Percentiles rank a stretch among this genome's conserved stretches.
phyloP scores from a whole-genome alignment of 2,113 vertebrate species.

The Sander lucioperca region DNA sequence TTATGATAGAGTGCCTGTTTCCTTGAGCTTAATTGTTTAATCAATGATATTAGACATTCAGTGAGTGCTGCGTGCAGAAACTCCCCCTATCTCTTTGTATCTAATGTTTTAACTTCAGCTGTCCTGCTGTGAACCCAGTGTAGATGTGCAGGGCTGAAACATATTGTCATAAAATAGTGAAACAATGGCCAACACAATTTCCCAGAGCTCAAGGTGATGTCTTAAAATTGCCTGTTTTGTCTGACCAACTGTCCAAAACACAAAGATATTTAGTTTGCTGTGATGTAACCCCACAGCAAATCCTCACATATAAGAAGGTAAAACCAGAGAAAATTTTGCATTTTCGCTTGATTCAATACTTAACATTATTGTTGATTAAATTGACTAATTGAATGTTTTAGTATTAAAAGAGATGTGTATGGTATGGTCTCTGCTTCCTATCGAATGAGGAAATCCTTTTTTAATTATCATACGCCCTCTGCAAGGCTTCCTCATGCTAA shows the following conservation, averaged over 20 bases:
- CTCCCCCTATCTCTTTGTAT: not conserved
- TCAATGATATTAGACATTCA: constrained; percentile 2
- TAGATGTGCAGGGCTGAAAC: not conserved
- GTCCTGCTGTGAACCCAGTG: constrained; percentile 4
- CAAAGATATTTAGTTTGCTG: not conserved
- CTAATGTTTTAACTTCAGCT: constrained; percentile 31
- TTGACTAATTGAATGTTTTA: not conserved
- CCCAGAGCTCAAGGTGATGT: not conserved
- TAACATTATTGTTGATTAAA: not conserved
- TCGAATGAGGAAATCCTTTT: not conserved
- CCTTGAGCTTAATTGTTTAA: constrained; percentile 3
- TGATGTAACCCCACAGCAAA: not conserved
- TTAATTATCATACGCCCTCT: not conserved
- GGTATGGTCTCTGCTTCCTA: not conserved
- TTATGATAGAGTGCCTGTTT: constrained; percentile 1
- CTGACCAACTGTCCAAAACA: too few relatives aligned
- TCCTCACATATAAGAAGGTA: not conserved
- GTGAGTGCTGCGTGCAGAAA: not conserved
- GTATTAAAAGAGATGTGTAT: not conserved
- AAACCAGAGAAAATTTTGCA: not conserved
- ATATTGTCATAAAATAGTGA: not conserved
- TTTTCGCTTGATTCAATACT: not conserved
- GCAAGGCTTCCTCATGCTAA: too few relatives aligned
- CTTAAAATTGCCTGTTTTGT: not conserved
- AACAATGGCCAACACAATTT: not conserved